Base-by-base conservation (phyloP, 1,140 invertebrate genomes). In the Drosophila setifemur region DNA sequence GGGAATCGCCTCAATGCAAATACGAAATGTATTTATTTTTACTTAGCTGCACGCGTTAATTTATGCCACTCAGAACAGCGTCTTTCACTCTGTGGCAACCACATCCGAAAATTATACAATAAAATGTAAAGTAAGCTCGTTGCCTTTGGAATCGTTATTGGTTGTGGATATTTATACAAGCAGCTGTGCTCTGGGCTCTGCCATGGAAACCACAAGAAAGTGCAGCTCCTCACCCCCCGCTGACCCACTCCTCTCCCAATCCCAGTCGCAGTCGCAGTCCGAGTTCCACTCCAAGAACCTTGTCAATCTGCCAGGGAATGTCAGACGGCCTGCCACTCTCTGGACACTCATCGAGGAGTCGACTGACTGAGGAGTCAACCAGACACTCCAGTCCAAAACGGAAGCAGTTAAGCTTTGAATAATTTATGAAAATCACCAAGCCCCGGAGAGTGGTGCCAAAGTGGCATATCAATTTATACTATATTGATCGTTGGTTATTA, bases 101-200 rank as follows among this genome's bases (percentile, higher is more conserved):
- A 85, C 79, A 85, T 85, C 79, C 79, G 79, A 85, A 86, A 86
- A 85, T 85, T 85, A 85, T 85, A 85, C 79, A 85, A 86, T 85
- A 85, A 85, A 85, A 85, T 85, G 79, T 83, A 78, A 85, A 83
- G 71, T 83, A 70, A 85, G 43, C 79, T 71, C 63, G 66, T 37
- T 73, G 61, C 23, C 42, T 61, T 29, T 8, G 50, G 64, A 55
- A 66, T 71, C 63, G 73, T 57, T 66, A 66, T 66, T 70, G 75
- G 31, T 19, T 49, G 53, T 82, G 73, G 61, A 40, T 68, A 83
- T 77, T 83, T 85, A 79, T 79, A 67, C 70, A 83, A 70, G 60
- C 74, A 83, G 63, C 78, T 85, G 79, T 67, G 45, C 49, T 9
- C n/a, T 5, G 21, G 21, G 33, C 33, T n/a, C n/a, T 16, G 37